Base-by-base conservation (phyloP, 1,140 invertebrate genomes). In the Gryllus bimaculatus region DNA sequence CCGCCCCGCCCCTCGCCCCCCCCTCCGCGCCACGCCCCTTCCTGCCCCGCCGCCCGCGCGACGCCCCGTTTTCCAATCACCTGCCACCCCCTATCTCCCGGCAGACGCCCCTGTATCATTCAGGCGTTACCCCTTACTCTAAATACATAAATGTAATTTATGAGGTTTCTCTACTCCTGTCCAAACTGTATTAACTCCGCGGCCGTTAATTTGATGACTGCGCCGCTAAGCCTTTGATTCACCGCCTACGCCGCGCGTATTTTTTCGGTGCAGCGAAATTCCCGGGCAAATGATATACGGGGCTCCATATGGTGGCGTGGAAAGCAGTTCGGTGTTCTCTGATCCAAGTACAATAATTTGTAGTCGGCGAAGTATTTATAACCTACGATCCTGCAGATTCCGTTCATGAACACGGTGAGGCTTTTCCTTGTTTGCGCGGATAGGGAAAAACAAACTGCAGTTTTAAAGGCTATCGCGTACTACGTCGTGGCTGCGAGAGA, bases 101-200 rank as follows among this genome's bases (percentile, higher is more conserved):
- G 26, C 26, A 39, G 26, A 39, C 26, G 18, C 54, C 54, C 54
- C 54, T 66, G 26, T 39, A 39, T 39, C 26, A 39, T 39, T n/a
- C 26, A 39, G 10, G 54, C 54, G 54, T 13, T 66, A 10, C 10
- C 54, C 54, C 54, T 66, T 66, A 66, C 54, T 66, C 54, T 66
- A 66, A 66, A 66, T 66, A 66, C 54, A 66, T 66, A 66, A 66
- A 66, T 66, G 54, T 66, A 66, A 66, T 66, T 66, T 66, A 66
- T 66, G 54, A 66, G 54, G 54, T 66, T 66, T 66, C 54, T 66
- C 54, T 66, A 66, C 54, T 66, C 54, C 54, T 66, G 54, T 66
- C 54, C 54, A 66, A n/a, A 66, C 54, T 66, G 54, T 66, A 66
- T 66, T n/a, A 66, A 66, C 54, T 10, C 54, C 18, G 54, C 18